Evolutionary conservation across 2,888 invertebrate species (phyloP), one percentile per base, ranked within the genome.

Genomic region (Parnassius mnemosyne): DNA sequence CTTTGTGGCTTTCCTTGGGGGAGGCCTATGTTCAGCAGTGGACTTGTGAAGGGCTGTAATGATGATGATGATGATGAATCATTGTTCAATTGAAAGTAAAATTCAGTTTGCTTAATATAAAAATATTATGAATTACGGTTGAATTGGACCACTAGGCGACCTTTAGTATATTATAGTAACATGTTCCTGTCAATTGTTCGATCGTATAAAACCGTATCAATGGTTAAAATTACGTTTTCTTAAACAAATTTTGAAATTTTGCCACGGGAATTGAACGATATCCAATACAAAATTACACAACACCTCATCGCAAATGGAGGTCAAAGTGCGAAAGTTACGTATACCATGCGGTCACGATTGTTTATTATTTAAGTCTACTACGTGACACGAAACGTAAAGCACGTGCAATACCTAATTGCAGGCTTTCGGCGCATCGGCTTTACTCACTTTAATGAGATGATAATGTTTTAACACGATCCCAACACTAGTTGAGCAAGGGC

Each of bases 281-380:
- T 56, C 52, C 56, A 57, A 54, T 50, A 51, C 80, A 67, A 74
- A 69, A 67, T 81, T 79, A 69, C 73, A 69, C 70, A 82, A 83
- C 66, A 54, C 50, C 54, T 61, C 68, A 69, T 69, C 64, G 64
- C 68, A 65, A 68, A 84, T 80, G 72, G 81, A 81, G 85, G 83
- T 84, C 83, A 82, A 76, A 75, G 74, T 77, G 75, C 74, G 71
- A 75, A 75, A 66, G 78, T 83, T 82, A 81, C 82, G 80, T 81
- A 76, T 70, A 65, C 61, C 62, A 66, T 68, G 69, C 68, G 68
- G 68, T 72, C 74, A 72, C 73, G 75, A 76, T 73, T 74, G 70
- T 75, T 75, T 77, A 75, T 75, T 73, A 72, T 73, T 73, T 67
- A 75, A 73, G 67, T 61, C 60, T 65, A 66, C 72, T 41, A 57